Evolutionary conservation across 2,113 vertebrate species (phyloP), one percentile per base, ranked within the genome.

Genomic region (Lagopus muta): DNA sequence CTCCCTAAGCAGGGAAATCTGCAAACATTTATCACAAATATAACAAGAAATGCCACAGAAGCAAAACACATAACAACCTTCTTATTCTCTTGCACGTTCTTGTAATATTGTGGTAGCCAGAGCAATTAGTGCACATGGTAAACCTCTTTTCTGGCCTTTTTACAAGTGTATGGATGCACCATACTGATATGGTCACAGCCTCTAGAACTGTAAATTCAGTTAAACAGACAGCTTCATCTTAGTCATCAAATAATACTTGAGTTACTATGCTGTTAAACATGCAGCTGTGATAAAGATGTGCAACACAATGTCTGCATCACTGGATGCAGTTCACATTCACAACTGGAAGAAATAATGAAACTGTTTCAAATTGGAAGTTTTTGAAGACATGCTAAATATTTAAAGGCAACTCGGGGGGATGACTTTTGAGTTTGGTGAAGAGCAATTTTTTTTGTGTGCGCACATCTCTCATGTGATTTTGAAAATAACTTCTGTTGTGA

Each of bases 21-120:
- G 86, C 81, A 95, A 94, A 52, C 54, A 34, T 94, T 96, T 95
- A 89, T 92, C 92, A 81, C 75, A 89, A 74, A 86, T 61, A 36
- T 52, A 71, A 95, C 70, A 70, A 42, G 52, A 89, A 54, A 40
- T 13, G 57, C 61, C 78, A 89, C 38, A 66, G 74, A 89, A 90
- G 85, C 84, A 93, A 90, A 86, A 71, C 71, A 54, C 28, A 14
- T 76, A 66, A 78, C 73, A 82, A 30, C 17, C 14, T 77, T 72
- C 60, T 76, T 57, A 42, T 47, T 83, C 32, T 45, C 72, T 72
- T 86, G 73, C 42, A 75, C 71, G 43, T 88, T 85, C 82, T 77
- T 83, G 86, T 82, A 82, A 86, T 34, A 17, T 10, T 64, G 67
- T 20, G 32, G 64, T 75, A 93, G 66, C 80, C 96, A 94, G 82